These are phyloP conservation scores for Galago senegalensis DNA, from an alignment of 2,797 vertebrate genomes.

Conservation along the genomic window DNA sequence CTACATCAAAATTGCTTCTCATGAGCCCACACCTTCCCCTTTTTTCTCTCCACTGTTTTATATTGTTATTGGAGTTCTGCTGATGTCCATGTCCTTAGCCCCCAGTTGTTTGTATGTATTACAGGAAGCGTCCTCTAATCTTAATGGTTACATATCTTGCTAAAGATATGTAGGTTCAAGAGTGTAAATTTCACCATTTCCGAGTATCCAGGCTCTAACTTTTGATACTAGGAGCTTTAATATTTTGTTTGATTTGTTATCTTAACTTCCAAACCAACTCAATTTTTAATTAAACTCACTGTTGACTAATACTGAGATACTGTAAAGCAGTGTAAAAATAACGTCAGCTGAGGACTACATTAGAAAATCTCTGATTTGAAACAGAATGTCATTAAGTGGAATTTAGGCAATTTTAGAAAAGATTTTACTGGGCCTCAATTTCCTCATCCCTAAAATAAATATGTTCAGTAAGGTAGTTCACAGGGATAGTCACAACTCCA, in stretches of 20 bases:
- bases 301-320: neutral
- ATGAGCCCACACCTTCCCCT: neutral
- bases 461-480: neutral
- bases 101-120: neutral
- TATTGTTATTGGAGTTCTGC: neutral
- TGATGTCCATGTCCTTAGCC: neutral
- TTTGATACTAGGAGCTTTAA: neutral
- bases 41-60: neutral
- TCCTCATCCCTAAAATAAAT: neutral
- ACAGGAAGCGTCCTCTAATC: neutral
- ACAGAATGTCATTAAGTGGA: neutral
- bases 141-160: neutral
- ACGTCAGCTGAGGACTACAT: neutral
- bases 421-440: neutral
- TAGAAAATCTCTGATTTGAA: neutral
- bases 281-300: neutral
- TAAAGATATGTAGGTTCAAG: neutral
- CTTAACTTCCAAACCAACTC: neutral
- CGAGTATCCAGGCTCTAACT: neutral
- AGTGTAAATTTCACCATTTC: neutral
- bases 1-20: neutral
- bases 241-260: constrained; percentile 11
- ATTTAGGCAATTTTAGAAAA: neutral
- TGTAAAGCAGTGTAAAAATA: neutral
- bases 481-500: neutral